phyloP scores from a whole-genome alignment of 2,797 vertebrate genomes.

The Rhinatrema bivittatum region DNA sequence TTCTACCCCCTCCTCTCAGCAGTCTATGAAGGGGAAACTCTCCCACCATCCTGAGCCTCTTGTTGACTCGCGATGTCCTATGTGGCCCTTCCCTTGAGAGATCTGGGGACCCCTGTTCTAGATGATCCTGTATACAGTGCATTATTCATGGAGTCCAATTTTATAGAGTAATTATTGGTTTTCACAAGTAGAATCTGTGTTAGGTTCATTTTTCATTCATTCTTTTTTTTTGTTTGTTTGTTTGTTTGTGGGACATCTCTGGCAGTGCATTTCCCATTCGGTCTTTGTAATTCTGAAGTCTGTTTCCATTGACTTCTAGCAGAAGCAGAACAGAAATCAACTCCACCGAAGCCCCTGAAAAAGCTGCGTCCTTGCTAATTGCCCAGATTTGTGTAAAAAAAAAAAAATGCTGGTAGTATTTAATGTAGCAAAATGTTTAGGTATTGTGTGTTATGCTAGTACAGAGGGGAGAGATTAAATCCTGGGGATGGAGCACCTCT shows the following conservation, averaged over 20 bases:
- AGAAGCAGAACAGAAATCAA: too few species aligned
- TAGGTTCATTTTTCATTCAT: slow-evolving; percentile 18
- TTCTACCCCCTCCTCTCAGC: too few species aligned
- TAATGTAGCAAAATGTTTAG: slow-evolving; percentile 26
- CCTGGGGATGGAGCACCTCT: slow-evolving; percentile 21
- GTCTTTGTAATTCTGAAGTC: not conserved
- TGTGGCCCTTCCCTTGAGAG: too few species aligned
- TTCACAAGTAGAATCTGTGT: slow-evolving; percentile 22
- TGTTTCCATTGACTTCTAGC: too few species aligned
- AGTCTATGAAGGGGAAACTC: too few species aligned
- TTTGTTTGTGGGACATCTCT: slow-evolving; percentile 5
- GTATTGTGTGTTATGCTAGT: slow-evolving; percentile 30
- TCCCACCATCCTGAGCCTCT: too few species aligned
- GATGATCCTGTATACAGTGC: slow-evolving; percentile 27
- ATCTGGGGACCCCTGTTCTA: slow-evolving; percentile 28
- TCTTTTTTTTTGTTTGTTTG: slow-evolving; percentile 26
- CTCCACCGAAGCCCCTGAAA: too few species aligned
- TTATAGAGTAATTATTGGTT: slow-evolving; percentile 25
- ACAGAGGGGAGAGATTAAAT: slow-evolving; percentile 27
- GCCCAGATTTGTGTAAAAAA: too few species aligned
- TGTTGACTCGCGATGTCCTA: too few species aligned
- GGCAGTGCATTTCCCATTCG: slow-evolving; percentile 2
- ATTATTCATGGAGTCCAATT: slow-evolving; percentile 38
- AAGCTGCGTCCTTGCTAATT: too few species aligned
- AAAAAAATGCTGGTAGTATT: too few species aligned